These are phyloP conservation scores for Craterocephalus amniculus DNA, from an alignment of 2,797 vertebrate species.

Conservation along the genomic window DNA sequence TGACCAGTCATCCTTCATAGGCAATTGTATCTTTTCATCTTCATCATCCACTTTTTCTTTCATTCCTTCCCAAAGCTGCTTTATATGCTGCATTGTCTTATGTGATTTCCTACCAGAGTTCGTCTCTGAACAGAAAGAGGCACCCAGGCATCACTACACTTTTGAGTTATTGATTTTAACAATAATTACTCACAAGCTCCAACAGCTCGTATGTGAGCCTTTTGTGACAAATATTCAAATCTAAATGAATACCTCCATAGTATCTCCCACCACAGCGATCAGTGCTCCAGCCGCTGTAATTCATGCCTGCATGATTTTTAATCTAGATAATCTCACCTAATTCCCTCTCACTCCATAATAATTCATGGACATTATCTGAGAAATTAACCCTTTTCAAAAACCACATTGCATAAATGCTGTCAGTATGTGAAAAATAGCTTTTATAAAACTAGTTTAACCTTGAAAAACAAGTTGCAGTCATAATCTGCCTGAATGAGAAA, in stretches of 20 bases:
- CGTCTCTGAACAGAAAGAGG: slow-evolving; percentile 37
- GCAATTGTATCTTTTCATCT: slow-evolving; percentile 33
- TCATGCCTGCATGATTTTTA: slow-evolving; percentile 57
- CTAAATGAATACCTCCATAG: slow-evolving; percentile 59
- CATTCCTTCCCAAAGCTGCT: slow-evolving; percentile 19
- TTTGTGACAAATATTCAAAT: slow-evolving; percentile 67
- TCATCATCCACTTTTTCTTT: slow-evolving; percentile 34
- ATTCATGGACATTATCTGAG: slow-evolving; percentile 57
- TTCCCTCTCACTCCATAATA: slow-evolving; percentile 52
- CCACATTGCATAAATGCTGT: slow-evolving; percentile 41
- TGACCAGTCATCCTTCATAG: slow-evolving; percentile 18
- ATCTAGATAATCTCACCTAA: slow-evolving; percentile 70
- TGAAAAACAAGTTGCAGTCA: slow-evolving; percentile 58
- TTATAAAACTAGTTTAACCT: slow-evolving; percentile 52
- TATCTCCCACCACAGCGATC: slow-evolving; percentile 48
- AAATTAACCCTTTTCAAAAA: slow-evolving; percentile 52
- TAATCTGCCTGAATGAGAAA: slow-evolving; percentile 57
- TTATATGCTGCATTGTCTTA: slow-evolving; percentile 28
- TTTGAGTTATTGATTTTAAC: slow-evolving; percentile 67
- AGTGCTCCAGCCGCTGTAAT: slow-evolving; percentile 45
- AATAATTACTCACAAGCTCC: slow-evolving; percentile 75
- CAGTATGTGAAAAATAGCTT: slow-evolving; percentile 43
- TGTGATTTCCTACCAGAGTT: slow-evolving; percentile 36
- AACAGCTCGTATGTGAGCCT: slow-evolving; percentile 39
- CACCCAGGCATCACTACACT: slow-evolving; percentile 52